These are phyloP conservation scores for Sebastes steindachneri DNA, from an alignment of 2,797 vertebrate species.

Conservation along the genomic window DNA sequence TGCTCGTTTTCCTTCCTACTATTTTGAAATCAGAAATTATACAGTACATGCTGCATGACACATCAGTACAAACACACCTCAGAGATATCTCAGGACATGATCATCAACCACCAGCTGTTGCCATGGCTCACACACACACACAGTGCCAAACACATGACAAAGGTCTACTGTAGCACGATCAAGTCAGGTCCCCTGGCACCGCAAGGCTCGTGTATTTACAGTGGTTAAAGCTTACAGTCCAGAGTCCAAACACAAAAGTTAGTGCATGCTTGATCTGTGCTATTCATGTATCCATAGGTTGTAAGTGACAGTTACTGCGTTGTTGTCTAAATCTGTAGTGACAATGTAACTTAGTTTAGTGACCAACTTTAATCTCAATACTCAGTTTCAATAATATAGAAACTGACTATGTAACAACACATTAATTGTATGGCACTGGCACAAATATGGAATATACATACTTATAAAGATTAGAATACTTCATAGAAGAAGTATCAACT, in stretches of 20 bases:
- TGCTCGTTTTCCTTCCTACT: constrained; percentile 65
- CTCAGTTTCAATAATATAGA: not conserved
- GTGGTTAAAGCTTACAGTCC: constrained; percentile 11
- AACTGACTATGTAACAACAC: not conserved
- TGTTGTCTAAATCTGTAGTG: not conserved
- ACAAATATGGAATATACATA: not conserved
- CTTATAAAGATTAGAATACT: not conserved
- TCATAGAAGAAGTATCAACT: not conserved
- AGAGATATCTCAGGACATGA: not conserved
- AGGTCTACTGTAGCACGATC: constrained; percentile 17
- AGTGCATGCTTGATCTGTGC: not conserved
- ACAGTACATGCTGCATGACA: constrained; percentile 1
- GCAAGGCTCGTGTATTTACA: not conserved
- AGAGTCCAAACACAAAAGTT: constrained; percentile 21
- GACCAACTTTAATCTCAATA: not conserved
- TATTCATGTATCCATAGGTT: not conserved
- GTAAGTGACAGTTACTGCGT: not conserved
- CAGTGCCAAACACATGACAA: constrained; percentile 35
- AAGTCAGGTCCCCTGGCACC: constrained; percentile 10
- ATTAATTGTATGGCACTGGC: not conserved
- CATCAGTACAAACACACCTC: constrained; percentile 47
- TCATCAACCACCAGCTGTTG: constrained; percentile 34
- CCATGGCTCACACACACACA: constrained; percentile 23
- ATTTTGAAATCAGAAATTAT: constrained; percentile 7
- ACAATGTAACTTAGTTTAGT: not conserved